Base-by-base conservation (phyloP, 2,888 invertebrate genomes). In the Cheilosia pagana region DNA sequence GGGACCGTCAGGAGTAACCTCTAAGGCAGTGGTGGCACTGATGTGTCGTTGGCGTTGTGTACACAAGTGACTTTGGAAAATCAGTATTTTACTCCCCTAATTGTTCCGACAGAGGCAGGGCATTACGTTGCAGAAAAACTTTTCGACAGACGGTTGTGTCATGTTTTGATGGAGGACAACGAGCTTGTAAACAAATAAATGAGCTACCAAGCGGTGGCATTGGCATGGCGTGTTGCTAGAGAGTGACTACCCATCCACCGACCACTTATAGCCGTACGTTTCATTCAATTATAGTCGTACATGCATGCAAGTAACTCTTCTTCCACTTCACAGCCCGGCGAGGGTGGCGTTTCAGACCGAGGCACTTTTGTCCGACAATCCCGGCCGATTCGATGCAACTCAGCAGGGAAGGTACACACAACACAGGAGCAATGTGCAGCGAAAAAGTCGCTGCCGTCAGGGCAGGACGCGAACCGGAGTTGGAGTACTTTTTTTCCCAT, bases 81-180 rank as follows among this genome's bases (percentile, higher is more conserved):
- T 85, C 81, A 75, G 81, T 81, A 81, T 59, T 50, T 70, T 60
- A 81, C 81, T 85, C 85, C 81, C 85, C 75, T 85, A 85, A 85
- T 85, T 85, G 85, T 55, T 67, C 39, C 60, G 70, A 53, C 79
- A 71, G 52, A 71, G 52, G 41, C 65, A 67, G 14, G 55, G 70
- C 79, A 83, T 85, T 85, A 76, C 81, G 65, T 28, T 81, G 81
- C 81, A 81, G 67, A 63, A 75, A 85, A 79, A 63, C 65, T 85
- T 78, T 70, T 48, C 28, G 71, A 85, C 71, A 62, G 79, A 78
- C 74, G 43, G 68, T 81, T 75, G 71, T 85, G 79, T 75, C 85
- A 76, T 76, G 85, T 85, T 85, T 81, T 81, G 81, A 85, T 81
- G 79, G 85, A 85, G 81, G 85, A 75, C 85, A 85, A 85, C 85